Conservation (phyloP, 1,140 invertebrate species). For the Lepidostoma basale region DNA sequence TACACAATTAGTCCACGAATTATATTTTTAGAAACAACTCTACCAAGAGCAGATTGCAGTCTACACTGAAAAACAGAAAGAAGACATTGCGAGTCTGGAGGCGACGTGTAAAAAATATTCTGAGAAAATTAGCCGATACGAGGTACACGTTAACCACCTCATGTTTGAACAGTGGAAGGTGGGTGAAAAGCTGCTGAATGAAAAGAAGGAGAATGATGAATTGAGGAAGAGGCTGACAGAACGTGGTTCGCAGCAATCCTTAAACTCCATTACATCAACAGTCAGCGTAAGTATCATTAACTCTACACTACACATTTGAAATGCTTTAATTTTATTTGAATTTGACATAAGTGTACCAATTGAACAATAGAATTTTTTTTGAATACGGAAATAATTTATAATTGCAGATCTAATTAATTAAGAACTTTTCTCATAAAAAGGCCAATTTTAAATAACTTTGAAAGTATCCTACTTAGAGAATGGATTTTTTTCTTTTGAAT, state of each 20-base stretch:
- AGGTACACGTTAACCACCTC: conserved; percentile 61
- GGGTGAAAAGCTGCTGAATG: conserved; percentile 64
- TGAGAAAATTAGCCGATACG: conserved; percentile 63
- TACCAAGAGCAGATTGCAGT: conserved; percentile 61
- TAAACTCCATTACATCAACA: conserved; percentile 35
- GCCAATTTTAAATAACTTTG: no score
- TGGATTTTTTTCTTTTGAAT: no score
- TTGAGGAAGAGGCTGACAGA: conserved; percentile 49
- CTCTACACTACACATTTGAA: not conserved
- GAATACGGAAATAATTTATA: no score
- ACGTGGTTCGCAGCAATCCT: conserved; percentile 31
- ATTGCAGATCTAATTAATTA: no score
- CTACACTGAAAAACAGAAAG: conserved; percentile 56
- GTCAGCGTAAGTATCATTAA: conserved; percentile 24
- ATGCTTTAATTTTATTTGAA: no score
- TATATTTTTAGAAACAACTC: conserved; percentile 55
- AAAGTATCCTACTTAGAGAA: no score
- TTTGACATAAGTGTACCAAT: no score
- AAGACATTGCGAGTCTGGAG: conserved; percentile 55
- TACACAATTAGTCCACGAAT: no score
- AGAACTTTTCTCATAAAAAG: no score
- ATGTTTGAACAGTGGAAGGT: conserved; percentile 64
- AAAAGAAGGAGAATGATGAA: conserved; percentile 63
- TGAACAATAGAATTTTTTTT: no score
- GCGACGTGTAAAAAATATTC: conserved; percentile 58